Evolutionary conservation across 2,888 invertebrate species (phyloP).

Genomic region (Merodon equestris): DNA sequence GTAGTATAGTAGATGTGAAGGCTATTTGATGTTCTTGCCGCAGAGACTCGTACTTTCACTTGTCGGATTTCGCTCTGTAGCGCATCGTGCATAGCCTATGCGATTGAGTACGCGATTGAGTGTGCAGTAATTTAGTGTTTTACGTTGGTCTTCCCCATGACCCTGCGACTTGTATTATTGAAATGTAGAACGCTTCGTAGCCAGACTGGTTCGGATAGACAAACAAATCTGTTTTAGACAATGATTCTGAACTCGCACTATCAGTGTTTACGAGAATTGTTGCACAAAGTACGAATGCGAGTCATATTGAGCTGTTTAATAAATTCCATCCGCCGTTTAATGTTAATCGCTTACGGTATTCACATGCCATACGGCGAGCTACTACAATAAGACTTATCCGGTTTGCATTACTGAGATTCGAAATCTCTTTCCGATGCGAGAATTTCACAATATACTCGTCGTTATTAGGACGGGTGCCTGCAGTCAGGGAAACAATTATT

Average conservation of each 20-base stretch:
- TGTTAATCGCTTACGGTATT: conserved; percentile 47
- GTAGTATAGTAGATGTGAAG: conserved; percentile 7
- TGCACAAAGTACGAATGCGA: conserved; percentile 28
- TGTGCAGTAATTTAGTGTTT: not conserved
- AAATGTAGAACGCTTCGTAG: conserved; percentile 42
- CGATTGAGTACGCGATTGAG: not conserved
- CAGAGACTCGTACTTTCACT: not conserved
- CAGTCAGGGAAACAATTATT: not conserved
- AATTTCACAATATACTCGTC: too few species aligned
- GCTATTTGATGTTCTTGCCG: conserved; percentile 5
- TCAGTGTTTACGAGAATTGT: not conserved
- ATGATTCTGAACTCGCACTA: not conserved
- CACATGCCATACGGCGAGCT: too few species aligned
- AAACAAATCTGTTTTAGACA: conserved; percentile 18
- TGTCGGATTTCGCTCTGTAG: not conserved
- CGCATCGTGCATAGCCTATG: not conserved
- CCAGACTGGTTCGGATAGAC: conserved; percentile 31
- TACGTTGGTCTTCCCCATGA: conserved; percentile 9
- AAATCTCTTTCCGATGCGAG: conserved; percentile 3
- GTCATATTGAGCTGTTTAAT: conserved; percentile 55
- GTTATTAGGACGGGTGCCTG: too few species aligned
- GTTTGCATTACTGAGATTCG: conserved; percentile 37
- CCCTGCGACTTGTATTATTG: conserved; percentile 23
- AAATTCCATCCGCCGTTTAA: conserved; percentile 68
- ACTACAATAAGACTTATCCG: conserved; percentile 62